A percentile compares a stretch with the other conserved stretches of the same genome.
Evolutionary conservation across 2,888 invertebrate species (phyloP).

Genomic region (Erebia epiphron): DNA sequence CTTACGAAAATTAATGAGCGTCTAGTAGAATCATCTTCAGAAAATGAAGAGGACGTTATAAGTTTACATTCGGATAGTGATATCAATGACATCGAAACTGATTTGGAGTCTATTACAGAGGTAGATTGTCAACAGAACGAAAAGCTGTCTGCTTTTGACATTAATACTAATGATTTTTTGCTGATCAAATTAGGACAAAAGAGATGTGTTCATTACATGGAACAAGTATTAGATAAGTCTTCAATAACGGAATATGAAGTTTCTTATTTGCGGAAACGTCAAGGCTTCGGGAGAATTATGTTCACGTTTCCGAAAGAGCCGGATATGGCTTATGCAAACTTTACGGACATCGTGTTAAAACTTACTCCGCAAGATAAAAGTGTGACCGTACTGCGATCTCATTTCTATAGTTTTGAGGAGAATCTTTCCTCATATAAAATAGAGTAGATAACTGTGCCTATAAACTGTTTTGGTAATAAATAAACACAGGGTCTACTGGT

Average conservation of each 20-base stretch:
- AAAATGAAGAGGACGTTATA: background rate
- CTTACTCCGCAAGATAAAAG: background rate
- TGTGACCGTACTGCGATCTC: constrained; percentile 4
- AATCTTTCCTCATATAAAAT: background rate
- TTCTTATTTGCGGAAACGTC: no score
- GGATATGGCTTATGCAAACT: background rate
- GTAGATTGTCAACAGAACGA: constrained; percentile 2
- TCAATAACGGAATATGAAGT: no score
- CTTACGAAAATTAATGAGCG: background rate
- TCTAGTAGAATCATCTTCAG: constrained; percentile 9
- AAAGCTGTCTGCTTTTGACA: constrained; percentile 7
- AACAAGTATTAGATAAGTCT: no score
- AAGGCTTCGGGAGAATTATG: no score
- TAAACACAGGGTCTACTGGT: background rate
- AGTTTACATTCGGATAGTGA: constrained; percentile 4
- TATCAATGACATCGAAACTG: constrained; percentile 4
- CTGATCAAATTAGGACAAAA: constrained; percentile 6
- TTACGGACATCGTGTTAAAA: constrained; percentile 3
- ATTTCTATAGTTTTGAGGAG: constrained; percentile 4
- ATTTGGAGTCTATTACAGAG: constrained; percentile 1
- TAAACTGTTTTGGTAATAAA: constrained; percentile 2
- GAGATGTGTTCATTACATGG: background rate
- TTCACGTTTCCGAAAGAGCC: no score
- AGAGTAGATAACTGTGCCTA: background rate
- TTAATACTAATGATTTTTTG: constrained; percentile 3